These are phyloP conservation scores for Marronus borbonicus DNA, from an alignment of 2,888 invertebrate species.

Conservation along the genomic window DNA sequence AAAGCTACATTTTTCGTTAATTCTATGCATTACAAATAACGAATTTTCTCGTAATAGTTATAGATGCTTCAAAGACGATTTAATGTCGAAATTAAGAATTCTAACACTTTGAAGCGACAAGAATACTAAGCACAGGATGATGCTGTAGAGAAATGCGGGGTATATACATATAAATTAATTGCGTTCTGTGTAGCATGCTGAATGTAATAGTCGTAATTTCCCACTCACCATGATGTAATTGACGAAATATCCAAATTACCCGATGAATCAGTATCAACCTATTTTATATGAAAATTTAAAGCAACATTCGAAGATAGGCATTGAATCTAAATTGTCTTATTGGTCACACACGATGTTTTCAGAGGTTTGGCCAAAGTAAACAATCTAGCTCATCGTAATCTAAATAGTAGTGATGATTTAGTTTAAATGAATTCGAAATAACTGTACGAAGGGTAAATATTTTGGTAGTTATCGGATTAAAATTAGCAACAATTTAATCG, in stretches of 20 bases:
- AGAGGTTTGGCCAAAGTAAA: too few species aligned
- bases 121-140: neutral
- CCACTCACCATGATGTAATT: slow-evolving; percentile 17
- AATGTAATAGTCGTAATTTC: slow-evolving; percentile 32
- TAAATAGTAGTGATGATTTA: too few species aligned
- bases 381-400: too few species aligned
- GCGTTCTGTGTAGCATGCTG: neutral
- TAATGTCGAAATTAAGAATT: too few species aligned
- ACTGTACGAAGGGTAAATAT: too few species aligned
- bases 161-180: neutral
- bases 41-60: neutral
- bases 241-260: slow-evolving; percentile 7
- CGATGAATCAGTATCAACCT: slow-evolving; percentile 17
- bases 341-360: slow-evolving; percentile 5
- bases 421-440: too few species aligned
- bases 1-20: too few species aligned
- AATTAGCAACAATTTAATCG: too few species aligned
- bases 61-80: neutral
- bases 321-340: slow-evolving; percentile 10
- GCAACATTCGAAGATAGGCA: neutral
- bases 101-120: too few species aligned
- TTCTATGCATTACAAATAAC: neutral
- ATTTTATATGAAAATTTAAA: slow-evolving; percentile 30
- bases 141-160: neutral
- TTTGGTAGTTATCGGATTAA: too few species aligned